A percentile compares a stretch with the other conserved stretches of the same genome.
Conservation (phyloP, 2,797 vertebrate species). For the Labroides dimidiatus region DNA sequence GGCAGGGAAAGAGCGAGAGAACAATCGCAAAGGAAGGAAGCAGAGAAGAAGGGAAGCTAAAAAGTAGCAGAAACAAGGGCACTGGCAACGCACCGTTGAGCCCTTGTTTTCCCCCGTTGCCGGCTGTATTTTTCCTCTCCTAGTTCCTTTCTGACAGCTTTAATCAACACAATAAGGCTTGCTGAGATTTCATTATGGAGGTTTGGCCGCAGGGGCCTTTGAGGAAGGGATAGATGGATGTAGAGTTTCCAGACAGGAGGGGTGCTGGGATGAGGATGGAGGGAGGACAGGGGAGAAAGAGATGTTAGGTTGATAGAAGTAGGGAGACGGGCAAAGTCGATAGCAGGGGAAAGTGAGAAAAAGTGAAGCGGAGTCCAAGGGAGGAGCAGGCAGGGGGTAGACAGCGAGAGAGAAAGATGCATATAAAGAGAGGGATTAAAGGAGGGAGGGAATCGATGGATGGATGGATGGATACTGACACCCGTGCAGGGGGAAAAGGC, state of each 20-base stretch:
- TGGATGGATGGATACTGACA: conserved; percentile 48
- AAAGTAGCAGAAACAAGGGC: conserved; percentile 50
- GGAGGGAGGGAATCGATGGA: conserved; percentile 55
- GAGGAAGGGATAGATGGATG: conserved; percentile 59
- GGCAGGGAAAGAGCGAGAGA: conserved; percentile 4
- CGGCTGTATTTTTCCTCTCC: conserved; percentile 67
- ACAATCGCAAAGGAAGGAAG: conserved; percentile 2
- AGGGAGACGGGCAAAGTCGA: conserved; percentile 30
- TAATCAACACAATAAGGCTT: conserved; percentile 80
- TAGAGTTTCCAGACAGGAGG: conserved; percentile 41
- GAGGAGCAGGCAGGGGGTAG: conserved; percentile 31
- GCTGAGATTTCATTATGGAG: conserved; percentile 76
- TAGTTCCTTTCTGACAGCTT: conserved; percentile 77
- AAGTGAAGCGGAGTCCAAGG: conserved; percentile 8
- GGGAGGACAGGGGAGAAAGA: conserved; percentile 21
- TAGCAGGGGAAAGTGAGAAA: conserved; percentile 21
- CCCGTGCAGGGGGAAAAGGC: conserved; percentile 40
- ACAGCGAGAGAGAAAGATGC: conserved; percentile 47
- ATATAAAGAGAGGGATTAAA: conserved; percentile 58
- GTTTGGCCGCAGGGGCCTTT: conserved; percentile 60
- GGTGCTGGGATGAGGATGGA: conserved; percentile 30
- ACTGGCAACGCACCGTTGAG: conserved; percentile 38
- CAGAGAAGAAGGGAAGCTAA: conserved; percentile 9
- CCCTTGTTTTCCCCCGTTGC: conserved; percentile 59
- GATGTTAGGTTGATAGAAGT: conserved; percentile 32